A percentile compares a stretch with the other conserved stretches of the same genome.
Conservation (phyloP, 92 coral and sea anemone genomes). For the Bergia puertoricense region DNA sequence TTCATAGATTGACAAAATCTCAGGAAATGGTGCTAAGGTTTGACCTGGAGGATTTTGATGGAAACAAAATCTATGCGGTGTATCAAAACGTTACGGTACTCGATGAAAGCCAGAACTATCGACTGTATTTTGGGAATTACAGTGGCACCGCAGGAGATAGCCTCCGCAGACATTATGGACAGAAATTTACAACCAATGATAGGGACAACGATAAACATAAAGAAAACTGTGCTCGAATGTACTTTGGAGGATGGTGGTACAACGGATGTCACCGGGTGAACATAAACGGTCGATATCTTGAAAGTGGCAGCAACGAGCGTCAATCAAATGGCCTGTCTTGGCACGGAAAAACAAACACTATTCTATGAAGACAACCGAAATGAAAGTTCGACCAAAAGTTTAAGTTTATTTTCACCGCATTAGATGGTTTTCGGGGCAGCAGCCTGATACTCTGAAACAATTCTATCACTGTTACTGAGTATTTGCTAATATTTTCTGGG, state of each 20-base stretch:
- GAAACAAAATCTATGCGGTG: neutral
- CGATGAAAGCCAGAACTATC: neutral
- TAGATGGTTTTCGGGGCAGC: neutral
- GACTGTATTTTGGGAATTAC: neutral
- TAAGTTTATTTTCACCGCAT: neutral
- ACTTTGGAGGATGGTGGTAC: slow-evolving; percentile 28
- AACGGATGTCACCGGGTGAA: neutral
- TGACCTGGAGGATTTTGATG: slow-evolving; percentile 23
- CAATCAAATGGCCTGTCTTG: neutral
- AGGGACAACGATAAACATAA: neutral
- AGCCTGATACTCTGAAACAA: too few species aligned
- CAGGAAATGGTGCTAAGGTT: slow-evolving; percentile 18
- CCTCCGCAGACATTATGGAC: neutral
- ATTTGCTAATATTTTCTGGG: too few species aligned
- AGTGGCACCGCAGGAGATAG: slow-evolving; percentile 8
- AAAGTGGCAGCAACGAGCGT: neutral
- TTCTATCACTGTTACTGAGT: too few species aligned
- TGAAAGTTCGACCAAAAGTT: slow-evolving; percentile 27
- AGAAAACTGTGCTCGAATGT: neutral
- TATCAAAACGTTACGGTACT: slow-evolving; percentile 18
- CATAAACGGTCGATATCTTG: slow-evolving; percentile 6
- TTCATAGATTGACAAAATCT: neutral
- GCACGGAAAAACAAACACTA: neutral
- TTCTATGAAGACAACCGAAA: slow-evolving; percentile 17
- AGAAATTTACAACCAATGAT: neutral